Conservation (phyloP, 2,113 vertebrate genomes). For the Corythornis cristatus region DNA sequence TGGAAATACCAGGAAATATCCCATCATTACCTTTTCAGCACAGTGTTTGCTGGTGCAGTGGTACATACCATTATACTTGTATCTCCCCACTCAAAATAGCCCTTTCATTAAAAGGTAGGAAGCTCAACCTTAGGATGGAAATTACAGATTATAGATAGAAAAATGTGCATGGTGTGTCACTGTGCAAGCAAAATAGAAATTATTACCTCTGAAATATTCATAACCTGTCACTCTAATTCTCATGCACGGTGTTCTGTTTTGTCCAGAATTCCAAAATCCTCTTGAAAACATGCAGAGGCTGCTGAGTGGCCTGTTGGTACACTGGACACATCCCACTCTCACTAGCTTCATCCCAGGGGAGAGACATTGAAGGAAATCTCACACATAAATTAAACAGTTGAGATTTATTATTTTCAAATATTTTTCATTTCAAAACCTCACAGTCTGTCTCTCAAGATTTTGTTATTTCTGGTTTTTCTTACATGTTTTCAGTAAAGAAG, state of each 20-base stretch:
- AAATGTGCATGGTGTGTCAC: background rate
- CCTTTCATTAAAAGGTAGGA: background rate
- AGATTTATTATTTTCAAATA: no score
- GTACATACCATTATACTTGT: background rate
- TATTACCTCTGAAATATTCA: background rate
- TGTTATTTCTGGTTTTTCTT: background rate
- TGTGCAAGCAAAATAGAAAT: background rate
- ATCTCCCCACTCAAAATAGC: background rate
- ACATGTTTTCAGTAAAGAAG: no score
- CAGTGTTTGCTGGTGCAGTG: background rate
- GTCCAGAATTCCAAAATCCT: no score
- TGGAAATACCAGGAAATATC: background rate
- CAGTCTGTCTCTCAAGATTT: no score
- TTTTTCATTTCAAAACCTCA: no score
- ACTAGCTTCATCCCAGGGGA: no score
- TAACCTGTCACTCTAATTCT: slow-evolving; percentile 1
- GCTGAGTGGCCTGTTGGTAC: no score
- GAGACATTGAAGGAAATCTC: no score
- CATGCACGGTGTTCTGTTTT: background rate
- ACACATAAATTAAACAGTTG: no score
- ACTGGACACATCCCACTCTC: no score
- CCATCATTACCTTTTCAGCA: background rate
- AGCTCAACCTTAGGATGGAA: background rate
- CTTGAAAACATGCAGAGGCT: no score
- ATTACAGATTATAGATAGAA: background rate